These are phyloP conservation scores for Labroides dimidiatus DNA, from an alignment of 2,797 vertebrate species.

Conservation along the genomic window DNA sequence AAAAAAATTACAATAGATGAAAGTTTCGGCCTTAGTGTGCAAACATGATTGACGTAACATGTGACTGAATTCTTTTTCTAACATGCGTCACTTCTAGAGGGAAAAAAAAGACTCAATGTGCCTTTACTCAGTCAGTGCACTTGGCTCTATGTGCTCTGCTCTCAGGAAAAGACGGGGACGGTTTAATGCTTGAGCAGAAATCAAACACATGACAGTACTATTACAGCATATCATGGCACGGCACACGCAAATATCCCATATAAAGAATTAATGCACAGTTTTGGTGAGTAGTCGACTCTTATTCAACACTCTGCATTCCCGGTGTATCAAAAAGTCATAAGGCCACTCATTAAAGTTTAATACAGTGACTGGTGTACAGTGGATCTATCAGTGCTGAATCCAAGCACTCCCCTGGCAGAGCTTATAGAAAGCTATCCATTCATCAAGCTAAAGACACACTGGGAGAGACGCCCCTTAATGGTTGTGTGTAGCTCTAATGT, in stretches of 20 bases:
- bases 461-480: constrained; percentile 29
- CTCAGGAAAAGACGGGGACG: constrained; percentile 15
- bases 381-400: constrained; percentile 35
- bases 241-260: background rate
- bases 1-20: too few species aligned
- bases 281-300: constrained; percentile 15
- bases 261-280: constrained; percentile 37
- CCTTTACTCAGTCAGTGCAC: constrained; percentile 1
- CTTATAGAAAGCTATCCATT: constrained; percentile 61
- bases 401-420: constrained; percentile 56
- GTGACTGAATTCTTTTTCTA: too few species aligned
- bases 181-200: constrained; percentile 22
- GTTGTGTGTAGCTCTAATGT: constrained; percentile 32
- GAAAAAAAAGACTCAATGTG: too few species aligned
- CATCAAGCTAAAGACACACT: constrained; percentile 41
- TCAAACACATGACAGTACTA: constrained; percentile 17
- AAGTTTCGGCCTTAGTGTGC: too few species aligned
- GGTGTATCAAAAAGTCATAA: constrained; percentile 36
- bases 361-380: constrained; percentile 13
- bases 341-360: constrained; percentile 54
- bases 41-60: too few species aligned
- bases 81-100: too few species aligned
- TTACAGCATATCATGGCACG: constrained; percentile 5
- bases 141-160: background rate
- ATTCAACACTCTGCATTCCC: background rate